Base-by-base conservation (phyloP, 1,140 invertebrate species). In the Zophobas atratus region DNA sequence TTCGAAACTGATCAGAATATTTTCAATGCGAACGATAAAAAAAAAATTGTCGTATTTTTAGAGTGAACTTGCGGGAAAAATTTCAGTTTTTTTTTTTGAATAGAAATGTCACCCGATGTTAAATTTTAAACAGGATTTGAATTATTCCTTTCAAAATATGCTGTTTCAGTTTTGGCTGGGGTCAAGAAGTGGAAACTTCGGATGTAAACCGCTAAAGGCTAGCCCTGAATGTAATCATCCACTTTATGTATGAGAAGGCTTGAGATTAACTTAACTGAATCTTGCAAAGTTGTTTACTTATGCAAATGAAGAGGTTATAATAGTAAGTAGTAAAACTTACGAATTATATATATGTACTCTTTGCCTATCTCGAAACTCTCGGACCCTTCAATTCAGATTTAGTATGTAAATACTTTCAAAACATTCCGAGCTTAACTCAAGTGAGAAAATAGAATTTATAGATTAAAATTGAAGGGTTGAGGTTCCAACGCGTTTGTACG, bases 211-310 rank as follows among this genome's bases (percentile, higher is more conserved):
- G 43, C 60, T 46, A 35, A 63, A 43, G 36, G 4, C 57, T 38
- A 63, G 43, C 57, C 43, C 4, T n/a, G 2, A 63, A 63, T 41
- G 57, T 63, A 63, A 63, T 63, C 57, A 43, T 63, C 57, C 57
- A 39, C 36, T 63, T 63, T 63, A 38, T 20, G 39, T 67, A 67
- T 67, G 38, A n/a, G 60, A 34, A 39, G 8, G 39, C 60, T 67
- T 33, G 60, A 43, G 60, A 67, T 67, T 67, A 43, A n/a, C 60
- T 32, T 8, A 51, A 51, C 49, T 51, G 39, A 43, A 46, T 43
- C 60, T 67, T 43, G 39, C 33, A 20, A 36, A 67, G 39, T 38
- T 63, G 36, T 51, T 51, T 51, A 20, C 49, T 51, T 51, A 6
- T 51, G 49, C 49, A 51, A 20, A 51, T 51, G 49, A 51, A 51